These are phyloP conservation scores for Isoperla grammatica DNA, from an alignment of 2,888 invertebrate genomes.

Conservation along the genomic window DNA sequence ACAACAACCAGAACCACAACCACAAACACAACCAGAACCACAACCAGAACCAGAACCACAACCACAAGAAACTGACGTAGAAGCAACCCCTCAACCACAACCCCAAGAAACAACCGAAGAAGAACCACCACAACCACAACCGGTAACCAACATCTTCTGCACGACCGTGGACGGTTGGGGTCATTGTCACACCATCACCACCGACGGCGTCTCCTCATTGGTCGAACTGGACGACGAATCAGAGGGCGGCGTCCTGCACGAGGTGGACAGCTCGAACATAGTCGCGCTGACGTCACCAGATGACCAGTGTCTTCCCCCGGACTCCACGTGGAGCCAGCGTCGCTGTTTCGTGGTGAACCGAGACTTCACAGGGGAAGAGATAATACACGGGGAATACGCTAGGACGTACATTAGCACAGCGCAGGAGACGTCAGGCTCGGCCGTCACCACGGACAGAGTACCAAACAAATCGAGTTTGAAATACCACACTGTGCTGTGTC, in stretches of 20 bases:
- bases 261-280: no score
- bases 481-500: constrained; percentile 6
- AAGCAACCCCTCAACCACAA: no score
- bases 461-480: constrained; percentile 6
- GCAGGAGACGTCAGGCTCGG: neutral
- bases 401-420: neutral
- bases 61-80: no score
- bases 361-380: constrained; percentile 1
- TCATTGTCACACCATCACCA: neutral
- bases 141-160: neutral
- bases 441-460: neutral
- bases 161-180: neutral
- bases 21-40: no score
- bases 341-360: constrained; percentile 12
- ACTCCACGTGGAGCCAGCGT: neutral
- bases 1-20: no score
- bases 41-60: no score
- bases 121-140: neutral
- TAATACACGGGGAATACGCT: neutral
- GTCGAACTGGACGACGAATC: neutral
- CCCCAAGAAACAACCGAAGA: no score
- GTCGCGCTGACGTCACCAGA: no score
- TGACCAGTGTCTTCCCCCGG: no score
- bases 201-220: neutral
- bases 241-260: neutral